Evolutionary conservation across 2,113 vertebrate species (phyloP).

Genomic region (Odontesthes bonariensis): DNA sequence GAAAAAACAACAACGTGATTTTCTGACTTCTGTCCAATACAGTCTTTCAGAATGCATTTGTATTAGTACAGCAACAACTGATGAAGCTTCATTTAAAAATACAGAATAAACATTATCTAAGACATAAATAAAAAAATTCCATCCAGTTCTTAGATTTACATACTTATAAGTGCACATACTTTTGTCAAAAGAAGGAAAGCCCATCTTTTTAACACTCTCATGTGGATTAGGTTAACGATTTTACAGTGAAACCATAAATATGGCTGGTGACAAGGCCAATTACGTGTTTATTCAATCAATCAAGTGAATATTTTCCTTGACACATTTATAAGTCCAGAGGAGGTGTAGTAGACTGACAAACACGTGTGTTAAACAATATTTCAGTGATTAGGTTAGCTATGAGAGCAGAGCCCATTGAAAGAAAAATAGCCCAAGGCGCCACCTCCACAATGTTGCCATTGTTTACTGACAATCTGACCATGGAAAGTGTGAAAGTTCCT

Average conservation of each 20-base stretch:
- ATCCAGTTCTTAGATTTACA: constrained; percentile 9
- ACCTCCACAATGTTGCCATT: constrained; percentile 69
- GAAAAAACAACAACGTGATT: constrained; percentile 39
- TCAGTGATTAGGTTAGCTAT: constrained; percentile 69
- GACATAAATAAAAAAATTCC: constrained; percentile 4
- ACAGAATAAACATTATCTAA: constrained; percentile 24
- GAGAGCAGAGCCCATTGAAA: constrained; percentile 56
- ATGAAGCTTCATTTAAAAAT: constrained; percentile 45
- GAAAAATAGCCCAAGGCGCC: constrained; percentile 62
- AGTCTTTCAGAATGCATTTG: constrained; percentile 36
- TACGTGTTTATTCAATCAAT: constrained; percentile 61
- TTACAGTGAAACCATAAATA: constrained; percentile 51
- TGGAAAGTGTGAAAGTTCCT: constrained; percentile 61
- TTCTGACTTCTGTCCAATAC: constrained; percentile 48
- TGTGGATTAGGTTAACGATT: constrained; percentile 55
- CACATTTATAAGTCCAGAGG: constrained; percentile 73
- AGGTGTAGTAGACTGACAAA: constrained; percentile 59
- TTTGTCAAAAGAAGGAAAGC: background rate
- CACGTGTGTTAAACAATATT: constrained; percentile 66
- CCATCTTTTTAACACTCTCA: constrained; percentile 20
- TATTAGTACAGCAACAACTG: constrained; percentile 22
- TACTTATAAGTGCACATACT: background rate
- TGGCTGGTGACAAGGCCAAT: constrained; percentile 33
- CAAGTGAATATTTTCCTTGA: constrained; percentile 58
- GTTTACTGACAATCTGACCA: constrained; percentile 60